Evolutionary conservation across 2,888 invertebrate genomes (phyloP).

Genomic region (Mamestra brassicae): DNA sequence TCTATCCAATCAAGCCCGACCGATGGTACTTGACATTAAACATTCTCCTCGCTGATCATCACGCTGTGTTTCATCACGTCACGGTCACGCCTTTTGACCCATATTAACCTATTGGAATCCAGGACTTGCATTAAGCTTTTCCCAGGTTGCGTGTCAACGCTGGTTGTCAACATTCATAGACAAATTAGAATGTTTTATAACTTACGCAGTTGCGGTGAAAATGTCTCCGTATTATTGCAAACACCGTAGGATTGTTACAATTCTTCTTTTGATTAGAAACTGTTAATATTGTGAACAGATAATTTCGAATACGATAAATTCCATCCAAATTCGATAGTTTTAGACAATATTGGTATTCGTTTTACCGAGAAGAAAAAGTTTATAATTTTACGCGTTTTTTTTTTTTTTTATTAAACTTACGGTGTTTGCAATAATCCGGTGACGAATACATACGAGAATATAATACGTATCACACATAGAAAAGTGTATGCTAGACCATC

Average conservation of each 20-base stretch:
- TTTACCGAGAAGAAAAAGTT: no score
- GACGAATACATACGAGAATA: background rate
- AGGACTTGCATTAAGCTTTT: background rate
- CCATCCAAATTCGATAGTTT: no score
- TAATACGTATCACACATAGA: background rate
- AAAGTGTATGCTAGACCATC: background rate
- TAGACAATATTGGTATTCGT: no score
- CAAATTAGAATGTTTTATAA: background rate
- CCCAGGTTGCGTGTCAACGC: background rate
- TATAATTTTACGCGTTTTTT: no score
- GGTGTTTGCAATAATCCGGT: no score
- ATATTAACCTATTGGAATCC: background rate
- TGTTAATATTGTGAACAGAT: no score
- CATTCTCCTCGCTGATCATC: conserved; percentile 29
- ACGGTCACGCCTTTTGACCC: conserved; percentile 9
- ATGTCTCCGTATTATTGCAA: background rate
- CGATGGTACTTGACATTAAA: conserved; percentile 21
- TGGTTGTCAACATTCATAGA: background rate
- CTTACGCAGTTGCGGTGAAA: background rate
- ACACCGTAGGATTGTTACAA: no score
- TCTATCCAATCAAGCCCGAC: conserved; percentile 12
- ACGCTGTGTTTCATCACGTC: conserved; percentile 7
- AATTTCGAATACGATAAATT: no score
- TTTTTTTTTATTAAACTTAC: no score
- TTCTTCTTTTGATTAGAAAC: no score